Evolutionary conservation across 1,140 invertebrate genomes (phyloP).

Genomic region (Anthonomus grandis): DNA sequence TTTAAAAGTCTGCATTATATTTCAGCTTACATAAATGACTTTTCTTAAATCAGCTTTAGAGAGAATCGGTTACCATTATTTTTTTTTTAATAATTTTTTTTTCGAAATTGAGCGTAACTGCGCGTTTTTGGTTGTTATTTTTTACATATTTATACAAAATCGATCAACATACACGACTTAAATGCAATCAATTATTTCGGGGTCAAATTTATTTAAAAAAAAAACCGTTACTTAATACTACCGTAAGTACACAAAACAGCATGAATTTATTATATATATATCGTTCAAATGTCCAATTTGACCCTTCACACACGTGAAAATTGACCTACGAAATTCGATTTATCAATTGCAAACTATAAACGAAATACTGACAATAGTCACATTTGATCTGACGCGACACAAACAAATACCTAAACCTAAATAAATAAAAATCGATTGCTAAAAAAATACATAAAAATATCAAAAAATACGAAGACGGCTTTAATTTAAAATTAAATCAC

Average conservation of each 20-base stretch:
- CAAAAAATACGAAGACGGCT: slow-evolving; percentile 24
- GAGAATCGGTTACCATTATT: slow-evolving; percentile 22
- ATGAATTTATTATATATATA: too few relatives aligned
- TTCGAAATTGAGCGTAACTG: slow-evolving; percentile 35
- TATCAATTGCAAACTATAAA: not conserved
- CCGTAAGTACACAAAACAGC: too few relatives aligned
- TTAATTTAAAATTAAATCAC: slow-evolving; percentile 25
- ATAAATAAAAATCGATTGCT: slow-evolving; percentile 20
- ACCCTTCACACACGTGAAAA: too few relatives aligned
- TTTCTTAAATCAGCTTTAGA: slow-evolving; percentile 23
- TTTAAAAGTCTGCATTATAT: slow-evolving; percentile 43
- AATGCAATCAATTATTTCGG: slow-evolving; percentile 1
- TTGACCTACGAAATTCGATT: not conserved
- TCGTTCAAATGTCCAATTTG: too few relatives aligned
- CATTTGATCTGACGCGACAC: slow-evolving; percentile 15
- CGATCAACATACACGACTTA: slow-evolving; percentile 3
- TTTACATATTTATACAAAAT: slow-evolving; percentile 30
- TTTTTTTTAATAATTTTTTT: too few relatives aligned
- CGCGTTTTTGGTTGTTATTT: slow-evolving; percentile 28
- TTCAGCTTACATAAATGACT: slow-evolving; percentile 40
- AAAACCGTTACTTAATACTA: too few relatives aligned
- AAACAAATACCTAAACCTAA: slow-evolving; percentile 24
- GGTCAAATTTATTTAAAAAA: not conserved
- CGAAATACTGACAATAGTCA: slow-evolving; percentile 11
- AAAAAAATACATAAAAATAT: slow-evolving; percentile 25